Base-by-base conservation (phyloP, 2,888 invertebrate genomes). In the Meteorus colon region DNA sequence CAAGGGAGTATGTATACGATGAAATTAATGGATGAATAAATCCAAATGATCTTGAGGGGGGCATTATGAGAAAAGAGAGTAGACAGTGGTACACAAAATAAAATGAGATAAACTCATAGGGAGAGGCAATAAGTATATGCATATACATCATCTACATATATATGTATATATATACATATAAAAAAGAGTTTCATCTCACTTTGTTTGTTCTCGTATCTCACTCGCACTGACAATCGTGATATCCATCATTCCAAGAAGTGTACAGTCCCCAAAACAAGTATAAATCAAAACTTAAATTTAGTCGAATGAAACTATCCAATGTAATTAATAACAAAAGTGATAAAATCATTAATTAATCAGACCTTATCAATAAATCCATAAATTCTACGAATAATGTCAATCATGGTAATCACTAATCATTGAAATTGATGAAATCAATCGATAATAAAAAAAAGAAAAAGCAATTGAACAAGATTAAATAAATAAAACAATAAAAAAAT, bases 231-330 rank as follows among this genome's bases (percentile, higher is more conserved):
- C 66, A 67, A 48, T 81, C 75, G 81, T 82, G 84, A 83, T 84
- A 82, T 82, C 31, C 60, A 63, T 37, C 59, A 82, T 88, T 88
- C 88, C 84, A 75, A 88, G 88, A 88, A 87, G 81, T 78, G 87
- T 88, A 88, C 88, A 88, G 79, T 79, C 79, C 24, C 51, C n/a
- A 67, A 55, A 62, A 79, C 55, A 78, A 79, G 65, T 73, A 70
- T 55, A n/a, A 34, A 45, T 55, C 27, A 55, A n/a, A 51, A 24
- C 59, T n/a, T n/a, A 24, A 65, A 63, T 29, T 27, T 16, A 16
- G 6, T 48, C n/a, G 6, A 55, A 55, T 2, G 19, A 55, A 24
- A 55, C 6, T 8, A 19, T 41, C 12, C 2, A 41, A 41, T 41
- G 6, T 12, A 41, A 12, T 12, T 12, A 41, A 41, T 41, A 41